These are phyloP conservation scores for Eudorcas thomsonii DNA, from an alignment of 2,113 vertebrate species.

Conservation along the genomic window DNA sequence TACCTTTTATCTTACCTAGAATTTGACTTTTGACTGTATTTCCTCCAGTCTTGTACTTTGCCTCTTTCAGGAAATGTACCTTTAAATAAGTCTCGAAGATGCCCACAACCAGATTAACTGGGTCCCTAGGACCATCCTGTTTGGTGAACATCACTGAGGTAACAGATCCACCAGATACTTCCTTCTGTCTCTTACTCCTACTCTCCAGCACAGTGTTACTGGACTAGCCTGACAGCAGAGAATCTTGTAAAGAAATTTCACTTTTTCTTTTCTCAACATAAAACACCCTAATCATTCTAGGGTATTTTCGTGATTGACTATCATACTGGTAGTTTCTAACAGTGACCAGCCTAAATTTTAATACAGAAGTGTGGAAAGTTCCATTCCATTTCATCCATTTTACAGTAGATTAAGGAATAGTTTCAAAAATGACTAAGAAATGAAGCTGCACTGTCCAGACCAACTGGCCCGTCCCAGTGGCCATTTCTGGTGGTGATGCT, in stretches of 20 bases:
- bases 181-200: neutral
- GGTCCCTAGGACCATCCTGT: neutral
- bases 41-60: neutral
- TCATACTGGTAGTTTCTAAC: neutral
- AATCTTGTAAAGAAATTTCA: neutral
- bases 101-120: neutral
- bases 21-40: neutral
- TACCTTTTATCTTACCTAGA: neutral
- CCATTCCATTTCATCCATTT: neutral
- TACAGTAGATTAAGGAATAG: neutral
- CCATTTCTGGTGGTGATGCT: neutral
- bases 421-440: conserved; percentile 6
- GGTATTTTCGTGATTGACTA: neutral
- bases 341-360: neutral
- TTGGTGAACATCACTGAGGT: neutral
- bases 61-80: neutral
- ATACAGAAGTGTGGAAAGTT: neutral
- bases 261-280: neutral
- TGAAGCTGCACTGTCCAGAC: neutral
- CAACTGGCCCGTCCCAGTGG: neutral
- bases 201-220: neutral
- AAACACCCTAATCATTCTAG: neutral
- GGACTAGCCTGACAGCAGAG: neutral
- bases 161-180: neutral
- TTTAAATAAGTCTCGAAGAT: neutral